Percentiles rank a stretch among this genome's conserved stretches.
phyloP scores from a whole-genome alignment of 2,797 vertebrate genomes.

The Danio tinwini region DNA sequence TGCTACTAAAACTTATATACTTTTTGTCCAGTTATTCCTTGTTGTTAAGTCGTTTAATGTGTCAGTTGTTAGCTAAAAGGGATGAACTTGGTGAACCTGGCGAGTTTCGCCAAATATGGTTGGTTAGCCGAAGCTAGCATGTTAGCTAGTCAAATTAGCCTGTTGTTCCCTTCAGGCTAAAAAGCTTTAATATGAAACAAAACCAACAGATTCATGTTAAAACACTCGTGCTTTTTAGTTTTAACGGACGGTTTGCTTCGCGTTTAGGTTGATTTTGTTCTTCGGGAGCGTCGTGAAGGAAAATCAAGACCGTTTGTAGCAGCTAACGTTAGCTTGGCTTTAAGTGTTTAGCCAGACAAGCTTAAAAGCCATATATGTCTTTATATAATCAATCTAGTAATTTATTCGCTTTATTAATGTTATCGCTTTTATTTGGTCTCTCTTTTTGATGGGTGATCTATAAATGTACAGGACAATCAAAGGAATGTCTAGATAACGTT shows the following conservation, averaged over 20 bases:
- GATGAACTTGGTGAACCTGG: background rate
- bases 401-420: background rate
- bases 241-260: background rate
- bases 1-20: background rate
- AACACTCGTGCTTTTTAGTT: too few relatives aligned
- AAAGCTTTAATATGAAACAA: background rate
- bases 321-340: background rate
- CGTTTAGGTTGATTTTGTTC: background rate
- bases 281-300: too few relatives aligned
- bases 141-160: slow-evolving; percentile 28
- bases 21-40: background rate
- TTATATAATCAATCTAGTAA: too few relatives aligned
- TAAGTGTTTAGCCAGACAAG: too few relatives aligned
- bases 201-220: background rate
- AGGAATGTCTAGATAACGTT: too few relatives aligned
- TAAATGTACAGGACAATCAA: background rate
- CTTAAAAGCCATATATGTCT: too few relatives aligned
- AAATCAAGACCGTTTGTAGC: background rate
- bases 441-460: background rate
- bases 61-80: background rate
- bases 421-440: background rate
- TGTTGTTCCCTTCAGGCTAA: slow-evolving; percentile 12
- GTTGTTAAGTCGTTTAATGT: background rate
- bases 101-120: slow-evolving; percentile 32
- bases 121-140: slow-evolving; percentile 35